Conservation (phyloP, 1,140 invertebrate species). For the Trichomalopsis sarcophagae region DNA sequence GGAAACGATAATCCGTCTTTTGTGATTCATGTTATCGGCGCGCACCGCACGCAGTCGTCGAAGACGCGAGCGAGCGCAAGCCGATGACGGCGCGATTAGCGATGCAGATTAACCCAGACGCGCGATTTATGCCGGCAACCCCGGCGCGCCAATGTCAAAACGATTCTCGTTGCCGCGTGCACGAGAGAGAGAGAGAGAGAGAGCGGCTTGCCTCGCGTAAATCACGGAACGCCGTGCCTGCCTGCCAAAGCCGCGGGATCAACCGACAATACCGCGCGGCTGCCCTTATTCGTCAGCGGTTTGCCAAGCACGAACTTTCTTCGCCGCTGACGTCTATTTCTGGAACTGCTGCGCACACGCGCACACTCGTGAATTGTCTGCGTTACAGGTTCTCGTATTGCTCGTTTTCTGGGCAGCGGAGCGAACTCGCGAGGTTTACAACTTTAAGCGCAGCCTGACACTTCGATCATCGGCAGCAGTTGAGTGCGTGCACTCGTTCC, state of each 20-base stretch:
- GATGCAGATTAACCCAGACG: conserved; percentile 31
- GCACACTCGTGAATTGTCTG: background rate
- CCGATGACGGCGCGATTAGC: conserved; percentile 43
- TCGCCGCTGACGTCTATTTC: conserved; percentile 24
- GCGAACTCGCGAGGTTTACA: no score
- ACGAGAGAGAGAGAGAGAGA: background rate
- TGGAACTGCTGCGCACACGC: background rate
- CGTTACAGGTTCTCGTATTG: background rate
- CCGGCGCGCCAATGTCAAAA: conserved; percentile 37
- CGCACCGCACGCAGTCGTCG: background rate
- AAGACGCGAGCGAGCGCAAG: background rate
- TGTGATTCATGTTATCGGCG: conserved; percentile 22
- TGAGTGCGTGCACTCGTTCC: no score
- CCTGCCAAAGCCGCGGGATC: conserved; percentile 23
- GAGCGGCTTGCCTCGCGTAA: background rate
- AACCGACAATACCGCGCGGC: conserved; percentile 9
- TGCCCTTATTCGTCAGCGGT: background rate
- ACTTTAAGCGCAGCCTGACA: no score
- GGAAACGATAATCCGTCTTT: conserved; percentile 33
- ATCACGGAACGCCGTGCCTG: conserved; percentile 22
- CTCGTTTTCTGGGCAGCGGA: no score
- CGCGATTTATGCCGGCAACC: conserved; percentile 28
- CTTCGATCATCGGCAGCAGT: no score
- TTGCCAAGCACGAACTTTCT: conserved; percentile 8
- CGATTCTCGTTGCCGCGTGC: conserved; percentile 36